phyloP scores from a whole-genome alignment of 2,113 vertebrate genomes.

The Rhombomys opimus region DNA sequence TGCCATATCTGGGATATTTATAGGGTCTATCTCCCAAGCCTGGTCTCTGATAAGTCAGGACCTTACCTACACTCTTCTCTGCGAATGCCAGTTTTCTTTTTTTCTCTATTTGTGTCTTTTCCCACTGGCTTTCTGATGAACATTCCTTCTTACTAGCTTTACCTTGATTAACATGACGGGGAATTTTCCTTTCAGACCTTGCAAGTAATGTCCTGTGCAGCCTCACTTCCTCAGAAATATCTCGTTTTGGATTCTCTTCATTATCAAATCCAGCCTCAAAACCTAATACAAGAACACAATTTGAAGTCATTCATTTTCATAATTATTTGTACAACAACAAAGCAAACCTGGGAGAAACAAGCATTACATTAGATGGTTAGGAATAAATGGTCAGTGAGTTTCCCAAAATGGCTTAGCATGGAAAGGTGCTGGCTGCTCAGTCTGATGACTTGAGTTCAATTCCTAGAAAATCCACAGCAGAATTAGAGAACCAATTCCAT shows the following conservation, averaged over 20 bases:
- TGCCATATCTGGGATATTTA: conserved; percentile 77
- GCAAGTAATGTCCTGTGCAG: conserved; percentile 78
- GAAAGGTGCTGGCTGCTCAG: neutral
- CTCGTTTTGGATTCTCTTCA: conserved; percentile 70
- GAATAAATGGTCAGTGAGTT: conserved; percentile 25
- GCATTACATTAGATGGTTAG: conserved; percentile 36
- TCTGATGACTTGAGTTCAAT: neutral
- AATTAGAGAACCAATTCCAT: neutral
- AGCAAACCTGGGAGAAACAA: conserved; percentile 46
- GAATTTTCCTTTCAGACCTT: conserved; percentile 77
- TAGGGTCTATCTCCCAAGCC: conserved; percentile 76
- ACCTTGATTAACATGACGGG: conserved; percentile 38
- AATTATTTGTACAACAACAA: conserved; percentile 31
- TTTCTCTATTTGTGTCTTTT: conserved; percentile 52
- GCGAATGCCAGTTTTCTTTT: conserved; percentile 57
- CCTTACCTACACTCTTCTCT: conserved; percentile 63
- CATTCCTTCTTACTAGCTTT: conserved; percentile 67
- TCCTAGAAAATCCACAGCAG: neutral
- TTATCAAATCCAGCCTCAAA: conserved; percentile 78
- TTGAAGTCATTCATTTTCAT: conserved; percentile 62
- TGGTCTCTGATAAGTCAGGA: conserved; percentile 64
- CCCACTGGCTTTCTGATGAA: conserved; percentile 65
- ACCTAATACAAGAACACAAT: conserved; percentile 72
- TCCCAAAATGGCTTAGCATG: neutral
- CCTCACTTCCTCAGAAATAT: conserved; percentile 80